Percentiles rank a stretch among this genome's conserved stretches.
Conservation (phyloP, 2,113 vertebrate species). For the Peromyscus maniculatus region DNA sequence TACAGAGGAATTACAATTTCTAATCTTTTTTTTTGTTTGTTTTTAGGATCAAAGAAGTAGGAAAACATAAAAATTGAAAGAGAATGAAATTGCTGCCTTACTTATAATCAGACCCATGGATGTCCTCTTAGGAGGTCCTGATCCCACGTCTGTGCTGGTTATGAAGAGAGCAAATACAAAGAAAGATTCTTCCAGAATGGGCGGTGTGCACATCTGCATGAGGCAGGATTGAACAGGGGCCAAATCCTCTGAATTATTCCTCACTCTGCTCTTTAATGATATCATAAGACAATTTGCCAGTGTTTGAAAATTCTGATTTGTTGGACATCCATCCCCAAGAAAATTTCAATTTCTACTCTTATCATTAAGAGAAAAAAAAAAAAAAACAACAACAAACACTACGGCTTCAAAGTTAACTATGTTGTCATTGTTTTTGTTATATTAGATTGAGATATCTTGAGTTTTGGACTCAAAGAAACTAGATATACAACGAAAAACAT, state of each 20-base stretch:
- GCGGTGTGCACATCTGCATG: accelerated
- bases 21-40: constrained; percentile 41
- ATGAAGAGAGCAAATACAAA: neutral
- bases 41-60: neutral
- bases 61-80: neutral
- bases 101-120: neutral
- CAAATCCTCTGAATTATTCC: constrained; percentile 27
- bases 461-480: neutral
- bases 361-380: neutral
- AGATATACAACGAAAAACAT: neutral
- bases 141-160: neutral
- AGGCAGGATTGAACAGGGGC: neutral
- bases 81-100: constrained; percentile 26
- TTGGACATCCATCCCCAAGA: neutral
- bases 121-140: neutral
- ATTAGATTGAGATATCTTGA: neutral
- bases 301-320: neutral
- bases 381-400: too few species aligned
- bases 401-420: neutral
- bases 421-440: neutral
- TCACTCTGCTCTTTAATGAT: constrained; percentile 53
- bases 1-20: constrained; percentile 34
- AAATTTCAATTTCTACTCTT: constrained; percentile 5
- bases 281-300: constrained; percentile 46
- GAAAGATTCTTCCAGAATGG: neutral